These are phyloP conservation scores for Andrena dorsata DNA, from an alignment of 2,888 invertebrate species.

Conservation along the genomic window DNA sequence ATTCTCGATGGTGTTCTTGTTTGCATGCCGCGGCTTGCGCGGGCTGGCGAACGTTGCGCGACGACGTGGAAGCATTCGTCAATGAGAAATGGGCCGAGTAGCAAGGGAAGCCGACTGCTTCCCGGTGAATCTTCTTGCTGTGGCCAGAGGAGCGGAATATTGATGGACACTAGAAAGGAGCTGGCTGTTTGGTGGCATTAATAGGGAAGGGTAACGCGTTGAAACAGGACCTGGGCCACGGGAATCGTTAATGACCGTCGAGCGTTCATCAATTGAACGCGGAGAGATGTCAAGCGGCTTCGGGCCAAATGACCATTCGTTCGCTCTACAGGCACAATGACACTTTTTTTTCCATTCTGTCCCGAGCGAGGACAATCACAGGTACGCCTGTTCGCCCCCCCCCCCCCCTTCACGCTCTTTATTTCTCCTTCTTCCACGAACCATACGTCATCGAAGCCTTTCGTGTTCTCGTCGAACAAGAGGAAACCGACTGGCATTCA, in stretches of 20 bases:
- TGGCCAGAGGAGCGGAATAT: slow-evolving; percentile 17
- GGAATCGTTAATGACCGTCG: slow-evolving; percentile 66
- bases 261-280: slow-evolving; percentile 65
- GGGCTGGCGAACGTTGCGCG: slow-evolving; percentile 4
- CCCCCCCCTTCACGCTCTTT: slow-evolving; percentile 67
- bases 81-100: slow-evolving; percentile 10
- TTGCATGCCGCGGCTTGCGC: neutral
- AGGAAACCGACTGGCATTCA: slow-evolving; percentile 74
- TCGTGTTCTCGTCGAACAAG: slow-evolving; percentile 75
- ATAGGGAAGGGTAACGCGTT: slow-evolving; percentile 30
- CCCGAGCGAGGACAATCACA: slow-evolving; percentile 68
- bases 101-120: slow-evolving; percentile 22
- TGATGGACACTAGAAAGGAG: slow-evolving; percentile 39
- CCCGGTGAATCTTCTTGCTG: slow-evolving; percentile 3
- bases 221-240: slow-evolving; percentile 40
- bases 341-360: slow-evolving; percentile 65
- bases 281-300: slow-evolving; percentile 59
- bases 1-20: slow-evolving; percentile 28
- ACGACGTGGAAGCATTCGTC: slow-evolving; percentile 30
- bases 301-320: slow-evolving; percentile 69
- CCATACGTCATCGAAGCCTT: slow-evolving; percentile 76
- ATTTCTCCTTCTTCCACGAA: slow-evolving; percentile 73
- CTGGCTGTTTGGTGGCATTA: slow-evolving; percentile 29
- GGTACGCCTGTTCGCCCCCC: slow-evolving; percentile 66
- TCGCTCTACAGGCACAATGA: slow-evolving; percentile 68